Base-by-base conservation (phyloP, 2,113 vertebrate species). In the Platichthys stellatus region DNA sequence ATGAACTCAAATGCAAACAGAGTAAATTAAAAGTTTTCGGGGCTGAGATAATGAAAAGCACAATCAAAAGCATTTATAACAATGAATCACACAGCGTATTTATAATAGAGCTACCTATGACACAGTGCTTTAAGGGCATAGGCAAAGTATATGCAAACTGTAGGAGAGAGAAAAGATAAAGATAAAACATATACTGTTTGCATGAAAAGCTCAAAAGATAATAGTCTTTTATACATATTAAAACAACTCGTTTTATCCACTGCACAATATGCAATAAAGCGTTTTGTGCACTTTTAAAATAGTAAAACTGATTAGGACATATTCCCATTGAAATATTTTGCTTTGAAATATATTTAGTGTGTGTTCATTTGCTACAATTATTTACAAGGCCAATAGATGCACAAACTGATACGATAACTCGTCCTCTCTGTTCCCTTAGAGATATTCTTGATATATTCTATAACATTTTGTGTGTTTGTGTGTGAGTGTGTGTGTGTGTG, bases 1-100 rank as follows among this genome's bases (percentile, higher is more conserved):
- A 86, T 78, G 60, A 74, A 73, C 58, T 62, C 11, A 74, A 81
- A 72, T 75, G 21, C 28, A 76, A 11, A 20, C 23, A 59, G 31
- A 31, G 63, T 62, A 23, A 70, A 64, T 17, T 69, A 54, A 84
- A 82, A 57, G 2, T 43, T 21, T 63, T 65, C 12, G 43, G 66
- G 21, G 43, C 5, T 63, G 26, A n/a, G 24, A 31, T 59, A 60
- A 66, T 72, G 40, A 81, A 78, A 72, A 6, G 40, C 6, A n/a
- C 21, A 40, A 61, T 54, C 67, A 31, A 78, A 86, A 64, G 49
- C 53, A 43, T 72, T 61, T 53, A 49, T 26, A 66, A 15, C n/a
- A 38, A 54, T 63, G 3, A 61, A 21, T 73, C 69, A 5, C 2
- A 53, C 13, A 64, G 18, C n/a, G 51, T 78, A 17, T 24, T 20